Conservation (phyloP, 2,113 vertebrate species). For the Tachysurus fulvidraco region DNA sequence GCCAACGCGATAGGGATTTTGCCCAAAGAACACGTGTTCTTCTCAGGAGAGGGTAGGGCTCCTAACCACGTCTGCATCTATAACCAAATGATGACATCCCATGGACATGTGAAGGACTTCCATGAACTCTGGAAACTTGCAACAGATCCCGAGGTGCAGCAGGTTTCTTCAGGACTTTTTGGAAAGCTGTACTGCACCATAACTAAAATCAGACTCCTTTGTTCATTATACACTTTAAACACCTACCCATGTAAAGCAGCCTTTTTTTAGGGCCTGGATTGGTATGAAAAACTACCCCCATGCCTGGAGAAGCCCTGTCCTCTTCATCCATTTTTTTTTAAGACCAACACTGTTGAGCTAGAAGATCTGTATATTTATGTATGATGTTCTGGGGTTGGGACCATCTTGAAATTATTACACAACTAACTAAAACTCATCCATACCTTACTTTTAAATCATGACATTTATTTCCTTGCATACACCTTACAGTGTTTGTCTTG, state of each 20-base stretch:
- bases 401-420: not conserved
- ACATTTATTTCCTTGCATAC: not conserved
- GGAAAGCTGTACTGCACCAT: conserved; percentile 83
- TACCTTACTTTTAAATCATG: not conserved
- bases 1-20: conserved; percentile 83
- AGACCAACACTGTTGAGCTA: not conserved
- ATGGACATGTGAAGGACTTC: conserved; percentile 86
- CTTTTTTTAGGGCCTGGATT: conserved; percentile 68
- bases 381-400: not conserved
- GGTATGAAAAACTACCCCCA: not conserved
- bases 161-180: conserved; percentile 71
- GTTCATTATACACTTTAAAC: conserved; percentile 71
- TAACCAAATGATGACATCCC: conserved; percentile 93
- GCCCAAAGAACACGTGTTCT: conserved; percentile 85
- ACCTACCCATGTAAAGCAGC: conserved; percentile 89
- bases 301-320: no score
- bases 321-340: not conserved
- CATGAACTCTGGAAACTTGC: conserved; percentile 82
- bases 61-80: conserved; percentile 91
- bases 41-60: conserved; percentile 90
- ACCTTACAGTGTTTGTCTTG: not conserved
- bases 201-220: conserved; percentile 84
- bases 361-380: not conserved
- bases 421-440: not conserved
- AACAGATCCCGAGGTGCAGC: conserved; percentile 80